A percentile compares a stretch with the other conserved stretches of the same genome.
Evolutionary conservation across 2,888 invertebrate genomes (phyloP).

Genomic region (Melanchra persicariae): DNA sequence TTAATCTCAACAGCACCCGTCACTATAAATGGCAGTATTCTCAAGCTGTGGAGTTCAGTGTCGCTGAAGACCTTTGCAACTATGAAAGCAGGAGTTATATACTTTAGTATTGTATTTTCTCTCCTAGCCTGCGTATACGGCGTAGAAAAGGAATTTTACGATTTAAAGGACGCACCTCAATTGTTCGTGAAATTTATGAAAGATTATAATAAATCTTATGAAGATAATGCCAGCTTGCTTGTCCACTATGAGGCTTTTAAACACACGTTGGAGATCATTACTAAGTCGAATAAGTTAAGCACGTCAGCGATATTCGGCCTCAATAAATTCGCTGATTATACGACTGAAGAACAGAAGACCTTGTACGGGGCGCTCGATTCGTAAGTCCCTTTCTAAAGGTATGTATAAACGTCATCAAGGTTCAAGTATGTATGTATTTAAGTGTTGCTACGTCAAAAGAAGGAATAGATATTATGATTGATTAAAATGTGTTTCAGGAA

Average conservation of each 20-base stretch:
- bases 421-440: too few relatives aligned
- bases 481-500: too few relatives aligned
- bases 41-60: neutral
- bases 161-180: slow-evolving; percentile 31
- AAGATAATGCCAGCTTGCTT: slow-evolving; percentile 6
- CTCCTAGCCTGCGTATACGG: neutral
- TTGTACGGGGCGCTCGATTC: neutral
- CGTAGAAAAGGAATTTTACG: neutral
- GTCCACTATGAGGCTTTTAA: slow-evolving; percentile 45
- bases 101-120: slow-evolving; percentile 22
- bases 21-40: slow-evolving; percentile 14
- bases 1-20: neutral
- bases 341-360: neutral
- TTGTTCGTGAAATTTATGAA: slow-evolving; percentile 33
- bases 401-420: too few relatives aligned
- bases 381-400: slow-evolving; percentile 31
- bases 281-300: neutral
- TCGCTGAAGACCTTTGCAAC: neutral
- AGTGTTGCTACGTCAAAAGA: too few relatives aligned
- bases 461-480: too few relatives aligned
- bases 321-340: slow-evolving; percentile 28
- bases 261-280: slow-evolving; percentile 7
- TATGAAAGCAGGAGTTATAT: slow-evolving; percentile 15
- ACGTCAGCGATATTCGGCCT: slow-evolving; percentile 9
- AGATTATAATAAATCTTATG: slow-evolving; percentile 39